A percentile compares a stretch with the other conserved stretches of the same genome.
phyloP scores from a whole-genome alignment of 2,888 invertebrate species.

The Andricus curvator region DNA sequence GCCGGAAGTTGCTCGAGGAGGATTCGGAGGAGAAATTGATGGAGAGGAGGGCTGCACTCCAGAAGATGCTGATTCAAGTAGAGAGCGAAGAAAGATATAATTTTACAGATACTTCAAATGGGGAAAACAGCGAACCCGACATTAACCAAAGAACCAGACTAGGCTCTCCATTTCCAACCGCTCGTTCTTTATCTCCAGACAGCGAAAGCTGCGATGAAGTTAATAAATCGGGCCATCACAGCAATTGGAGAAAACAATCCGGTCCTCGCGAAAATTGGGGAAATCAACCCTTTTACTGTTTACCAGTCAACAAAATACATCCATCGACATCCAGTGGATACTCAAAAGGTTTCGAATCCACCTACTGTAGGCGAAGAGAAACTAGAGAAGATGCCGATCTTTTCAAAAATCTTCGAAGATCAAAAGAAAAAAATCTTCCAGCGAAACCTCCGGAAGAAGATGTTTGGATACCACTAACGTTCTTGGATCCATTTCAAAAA shows the following conservation, averaged over 20 bases:
- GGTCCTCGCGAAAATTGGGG: neutral
- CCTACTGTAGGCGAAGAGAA: neutral
- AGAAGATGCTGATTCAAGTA: neutral
- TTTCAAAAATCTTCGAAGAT: neutral
- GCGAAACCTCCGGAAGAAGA: neutral
- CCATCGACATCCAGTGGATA: constrained; percentile 6
- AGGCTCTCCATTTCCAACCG: neutral
- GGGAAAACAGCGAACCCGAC: neutral
- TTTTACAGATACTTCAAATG: neutral
- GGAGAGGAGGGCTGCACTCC: constrained; percentile 4
- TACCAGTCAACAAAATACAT: neutral
- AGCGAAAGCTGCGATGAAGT: neutral
- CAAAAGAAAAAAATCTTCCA: neutral
- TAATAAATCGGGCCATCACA: neutral
- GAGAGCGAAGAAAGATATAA: neutral
- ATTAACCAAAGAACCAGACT: neutral
- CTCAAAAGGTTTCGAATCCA: neutral
- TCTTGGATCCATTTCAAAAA: neutral
- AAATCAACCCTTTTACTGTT: neutral
- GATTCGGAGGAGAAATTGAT: constrained; percentile 7
- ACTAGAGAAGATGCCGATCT: neutral
- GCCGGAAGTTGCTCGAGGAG: neutral
- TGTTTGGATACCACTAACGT: constrained; percentile 21
- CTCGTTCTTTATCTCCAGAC: neutral
- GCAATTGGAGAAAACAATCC: neutral